Conservation (phyloP, 1,140 invertebrate species). For the Hetaerina americana region DNA sequence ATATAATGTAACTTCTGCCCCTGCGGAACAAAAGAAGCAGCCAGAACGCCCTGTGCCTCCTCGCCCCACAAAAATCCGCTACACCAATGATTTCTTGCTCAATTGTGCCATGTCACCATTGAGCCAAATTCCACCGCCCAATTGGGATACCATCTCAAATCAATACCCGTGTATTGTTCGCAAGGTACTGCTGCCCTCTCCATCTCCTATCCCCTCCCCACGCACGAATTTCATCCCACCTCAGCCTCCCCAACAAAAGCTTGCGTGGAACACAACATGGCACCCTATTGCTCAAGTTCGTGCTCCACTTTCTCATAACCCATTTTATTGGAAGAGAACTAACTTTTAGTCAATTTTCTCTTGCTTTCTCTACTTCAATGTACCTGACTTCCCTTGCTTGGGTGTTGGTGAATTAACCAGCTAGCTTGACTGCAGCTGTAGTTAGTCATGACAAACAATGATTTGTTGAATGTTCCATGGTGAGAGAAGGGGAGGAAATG, state of each 20-base stretch:
- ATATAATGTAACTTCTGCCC: neutral
- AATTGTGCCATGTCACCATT: neutral
- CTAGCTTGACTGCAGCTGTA: neutral
- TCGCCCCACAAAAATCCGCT: neutral
- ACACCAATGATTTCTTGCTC: neutral
- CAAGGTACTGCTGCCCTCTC: neutral
- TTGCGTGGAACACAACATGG: neutral
- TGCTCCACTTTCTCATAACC: neutral
- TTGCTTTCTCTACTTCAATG: neutral
- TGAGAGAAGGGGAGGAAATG: too few species aligned
- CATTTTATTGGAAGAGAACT: neutral
- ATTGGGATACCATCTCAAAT: neutral
- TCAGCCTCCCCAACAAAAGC: neutral
- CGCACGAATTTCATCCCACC: neutral
- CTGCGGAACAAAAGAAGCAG: neutral
- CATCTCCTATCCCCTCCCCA: neutral
- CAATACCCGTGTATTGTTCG: neutral
- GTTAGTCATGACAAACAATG: too few species aligned
- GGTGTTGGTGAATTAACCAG: neutral
- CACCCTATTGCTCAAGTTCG: neutral
- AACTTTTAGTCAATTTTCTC: neutral
- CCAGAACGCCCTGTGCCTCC: neutral
- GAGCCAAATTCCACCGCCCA: neutral
- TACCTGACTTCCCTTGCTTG: neutral
- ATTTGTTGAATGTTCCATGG: too few species aligned